phyloP scores from a whole-genome alignment of 2,113 vertebrate genomes.

The Phasianus colchicus region DNA sequence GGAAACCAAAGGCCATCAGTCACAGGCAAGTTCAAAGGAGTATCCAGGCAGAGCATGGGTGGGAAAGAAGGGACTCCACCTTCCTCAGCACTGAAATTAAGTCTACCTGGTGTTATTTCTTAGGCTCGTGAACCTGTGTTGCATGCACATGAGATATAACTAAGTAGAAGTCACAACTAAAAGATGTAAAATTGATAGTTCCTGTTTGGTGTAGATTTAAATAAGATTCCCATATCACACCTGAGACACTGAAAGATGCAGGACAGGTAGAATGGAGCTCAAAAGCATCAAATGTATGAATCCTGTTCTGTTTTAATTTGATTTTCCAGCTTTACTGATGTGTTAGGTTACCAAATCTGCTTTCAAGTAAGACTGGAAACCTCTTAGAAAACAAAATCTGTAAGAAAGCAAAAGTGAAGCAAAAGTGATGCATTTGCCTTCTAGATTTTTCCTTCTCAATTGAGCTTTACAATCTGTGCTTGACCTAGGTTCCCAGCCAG shows the following conservation, averaged over 20 bases:
- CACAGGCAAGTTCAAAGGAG: background rate
- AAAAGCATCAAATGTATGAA: background rate
- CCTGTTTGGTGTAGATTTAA: background rate
- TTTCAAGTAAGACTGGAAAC: background rate
- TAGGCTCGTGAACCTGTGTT: background rate
- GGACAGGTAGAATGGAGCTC: background rate
- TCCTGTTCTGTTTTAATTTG: background rate
- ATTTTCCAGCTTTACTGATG: background rate
- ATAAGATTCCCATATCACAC: too few species aligned
- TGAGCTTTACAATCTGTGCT: constrained; percentile 11
- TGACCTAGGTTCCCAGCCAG: background rate
- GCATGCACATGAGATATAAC: background rate
- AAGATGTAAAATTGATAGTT: background rate
- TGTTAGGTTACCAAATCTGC: background rate
- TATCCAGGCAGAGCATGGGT: background rate
- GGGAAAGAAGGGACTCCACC: background rate
- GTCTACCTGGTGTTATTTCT: background rate
- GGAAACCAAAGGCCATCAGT: background rate
- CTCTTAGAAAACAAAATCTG: background rate
- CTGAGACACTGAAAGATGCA: background rate
- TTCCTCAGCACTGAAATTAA: background rate
- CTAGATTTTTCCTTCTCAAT: background rate
- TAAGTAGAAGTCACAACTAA: background rate
- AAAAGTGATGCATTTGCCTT: background rate
- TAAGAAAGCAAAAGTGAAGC: background rate